phyloP scores from a whole-genome alignment of 2,113 vertebrate species.

The Sclerurus mexicanus region DNA sequence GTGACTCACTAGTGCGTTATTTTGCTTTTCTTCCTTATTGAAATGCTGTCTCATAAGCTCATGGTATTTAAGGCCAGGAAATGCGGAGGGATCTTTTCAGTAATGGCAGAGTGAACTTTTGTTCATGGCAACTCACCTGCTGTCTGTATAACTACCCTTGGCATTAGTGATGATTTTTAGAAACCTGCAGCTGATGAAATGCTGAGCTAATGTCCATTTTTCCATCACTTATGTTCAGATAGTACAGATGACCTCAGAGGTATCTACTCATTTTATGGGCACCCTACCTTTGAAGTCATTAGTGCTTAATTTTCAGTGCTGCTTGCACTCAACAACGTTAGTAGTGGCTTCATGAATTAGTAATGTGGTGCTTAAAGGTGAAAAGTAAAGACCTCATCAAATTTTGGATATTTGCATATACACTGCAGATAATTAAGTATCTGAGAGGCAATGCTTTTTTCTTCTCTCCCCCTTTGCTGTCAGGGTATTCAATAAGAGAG shows the following conservation, averaged over 20 bases:
- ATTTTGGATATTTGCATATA: conserved; percentile 65
- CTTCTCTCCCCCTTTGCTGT: neutral
- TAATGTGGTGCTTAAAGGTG: conserved; percentile 64
- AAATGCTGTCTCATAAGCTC: neutral
- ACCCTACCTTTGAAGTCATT: conserved; percentile 60
- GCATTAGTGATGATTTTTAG: conserved; percentile 2
- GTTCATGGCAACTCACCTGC: neutral
- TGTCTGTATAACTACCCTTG: neutral
- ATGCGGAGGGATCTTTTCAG: neutral
- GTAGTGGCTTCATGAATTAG: conserved; percentile 63
- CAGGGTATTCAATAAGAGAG: neutral
- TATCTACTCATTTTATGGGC: conserved; percentile 46
- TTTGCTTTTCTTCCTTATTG: neutral
- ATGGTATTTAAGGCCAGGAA: neutral
- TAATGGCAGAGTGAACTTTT: neutral
- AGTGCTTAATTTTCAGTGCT: conserved; percentile 60
- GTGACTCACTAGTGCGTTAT: rapidly evolving
- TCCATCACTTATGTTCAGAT: conserved; percentile 44
- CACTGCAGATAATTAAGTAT: conserved; percentile 62
- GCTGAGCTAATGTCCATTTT: neutral
- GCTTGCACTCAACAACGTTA: conserved; percentile 16
- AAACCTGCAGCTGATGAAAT: conserved; percentile 19
- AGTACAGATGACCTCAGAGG: conserved; percentile 56
- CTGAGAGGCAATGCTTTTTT: neutral
- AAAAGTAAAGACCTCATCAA: conserved; percentile 72